Evolutionary conservation across 2,888 invertebrate species (phyloP).

Genomic region (Rhamnusium bicolor): DNA sequence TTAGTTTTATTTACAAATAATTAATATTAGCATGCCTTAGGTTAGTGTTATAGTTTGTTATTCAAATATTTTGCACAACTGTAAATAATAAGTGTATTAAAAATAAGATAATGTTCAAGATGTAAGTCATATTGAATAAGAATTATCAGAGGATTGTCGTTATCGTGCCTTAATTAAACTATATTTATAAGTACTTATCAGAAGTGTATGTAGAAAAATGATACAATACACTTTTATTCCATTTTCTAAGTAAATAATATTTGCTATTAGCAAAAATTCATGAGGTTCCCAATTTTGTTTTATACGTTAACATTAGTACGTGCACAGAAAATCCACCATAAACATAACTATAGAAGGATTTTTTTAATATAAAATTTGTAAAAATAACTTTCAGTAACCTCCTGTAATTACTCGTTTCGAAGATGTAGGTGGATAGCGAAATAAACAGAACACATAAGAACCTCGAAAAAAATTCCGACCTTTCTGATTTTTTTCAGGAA

Average conservation of each 20-base stretch:
- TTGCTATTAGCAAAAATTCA: not conserved
- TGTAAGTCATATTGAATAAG: conserved; percentile 32
- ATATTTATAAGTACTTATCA: conserved; percentile 37
- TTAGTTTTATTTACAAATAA: conserved; percentile 31
- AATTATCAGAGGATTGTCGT: conserved; percentile 14
- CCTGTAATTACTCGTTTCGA: no score
- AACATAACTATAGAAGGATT: no score
- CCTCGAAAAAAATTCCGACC: no score
- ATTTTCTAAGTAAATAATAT: not conserved
- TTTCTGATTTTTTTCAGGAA: no score
- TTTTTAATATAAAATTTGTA: no score
- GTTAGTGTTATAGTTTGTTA: conserved; percentile 42
- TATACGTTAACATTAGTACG: not conserved
- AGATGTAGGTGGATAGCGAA: no score
- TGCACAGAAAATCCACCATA: no score
- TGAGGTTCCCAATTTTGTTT: not conserved
- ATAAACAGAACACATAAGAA: no score
- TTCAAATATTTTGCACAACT: conserved; percentile 21
- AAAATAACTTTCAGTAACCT: no score
- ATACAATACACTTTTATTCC: not conserved
- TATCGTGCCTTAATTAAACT: conserved; percentile 32
- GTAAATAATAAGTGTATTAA: conserved; percentile 31
- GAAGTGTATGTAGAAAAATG: not conserved
- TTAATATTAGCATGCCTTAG: conserved; percentile 44
- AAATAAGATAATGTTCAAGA: conserved; percentile 35